phyloP scores from a whole-genome alignment of 2,888 invertebrate genomes.

The Eupeodes latifasciatus region DNA sequence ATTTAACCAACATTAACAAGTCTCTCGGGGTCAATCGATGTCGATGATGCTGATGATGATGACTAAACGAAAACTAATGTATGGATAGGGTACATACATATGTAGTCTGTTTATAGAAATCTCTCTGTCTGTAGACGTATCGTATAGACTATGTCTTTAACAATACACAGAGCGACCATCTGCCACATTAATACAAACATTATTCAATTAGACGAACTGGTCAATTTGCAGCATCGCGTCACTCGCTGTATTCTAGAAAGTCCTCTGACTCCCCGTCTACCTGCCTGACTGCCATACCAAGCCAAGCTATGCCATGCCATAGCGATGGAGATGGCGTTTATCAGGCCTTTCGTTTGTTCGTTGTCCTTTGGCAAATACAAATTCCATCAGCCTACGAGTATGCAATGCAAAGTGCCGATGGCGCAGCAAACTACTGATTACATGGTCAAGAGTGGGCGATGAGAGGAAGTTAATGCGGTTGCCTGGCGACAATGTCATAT shows the following conservation, averaged over 20 bases:
- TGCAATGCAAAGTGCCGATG: slow-evolving; percentile 41
- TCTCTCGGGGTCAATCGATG: slow-evolving; percentile 54
- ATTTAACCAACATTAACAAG: slow-evolving; percentile 57
- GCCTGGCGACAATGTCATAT: slow-evolving; percentile 49
- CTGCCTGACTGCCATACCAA: neutral
- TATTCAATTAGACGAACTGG: slow-evolving; percentile 72
- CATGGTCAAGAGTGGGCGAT: slow-evolving; percentile 44
- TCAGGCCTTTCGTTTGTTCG: neutral
- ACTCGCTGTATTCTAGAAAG: slow-evolving; percentile 20
- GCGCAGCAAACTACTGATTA: slow-evolving; percentile 63
- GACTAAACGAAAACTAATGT: slow-evolving; percentile 36
- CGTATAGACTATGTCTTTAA: neutral
- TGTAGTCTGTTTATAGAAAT: neutral
- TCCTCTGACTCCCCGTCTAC: neutral
- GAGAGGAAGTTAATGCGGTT: slow-evolving; percentile 65
- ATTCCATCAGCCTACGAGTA: slow-evolving; percentile 43
- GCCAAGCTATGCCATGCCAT: neutral
- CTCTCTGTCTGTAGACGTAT: neutral
- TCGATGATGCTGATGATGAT: slow-evolving; percentile 20
- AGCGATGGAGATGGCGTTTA: neutral
- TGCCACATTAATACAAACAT: slow-evolving; percentile 66
- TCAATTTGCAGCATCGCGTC: slow-evolving; percentile 68
- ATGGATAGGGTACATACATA: neutral
- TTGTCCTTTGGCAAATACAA: slow-evolving; percentile 63
- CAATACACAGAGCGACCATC: slow-evolving; percentile 49